Evolutionary conservation across 2,113 vertebrate genomes (phyloP).

Genomic region (Lepus timidus): DNA sequence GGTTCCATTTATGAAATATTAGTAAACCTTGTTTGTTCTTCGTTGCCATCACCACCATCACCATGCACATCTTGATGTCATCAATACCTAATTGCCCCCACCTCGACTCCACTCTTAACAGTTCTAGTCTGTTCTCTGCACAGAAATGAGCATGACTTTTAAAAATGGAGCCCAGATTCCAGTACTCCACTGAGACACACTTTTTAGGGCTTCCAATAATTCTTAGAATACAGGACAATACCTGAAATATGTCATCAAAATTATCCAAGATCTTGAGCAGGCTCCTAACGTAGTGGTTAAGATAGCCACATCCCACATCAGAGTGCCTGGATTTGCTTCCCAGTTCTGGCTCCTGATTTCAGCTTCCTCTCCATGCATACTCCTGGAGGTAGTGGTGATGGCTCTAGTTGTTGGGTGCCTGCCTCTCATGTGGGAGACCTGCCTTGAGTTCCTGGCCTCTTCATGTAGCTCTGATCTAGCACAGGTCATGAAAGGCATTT

Average conservation of each 20-base stretch:
- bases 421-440: no score
- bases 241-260: not conserved
- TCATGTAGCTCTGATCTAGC: no score
- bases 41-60: not conserved
- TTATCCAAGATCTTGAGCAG: not conserved
- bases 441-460: no score
- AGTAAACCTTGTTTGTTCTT: not conserved
- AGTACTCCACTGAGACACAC: no score
- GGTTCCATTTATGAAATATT: not conserved
- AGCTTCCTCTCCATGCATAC: no score
- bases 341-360: no score
- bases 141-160: not conserved
- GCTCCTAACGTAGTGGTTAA: no score
- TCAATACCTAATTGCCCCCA: not conserved
- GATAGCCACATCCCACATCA: no score
- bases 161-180: not conserved
- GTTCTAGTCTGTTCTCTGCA: not conserved
- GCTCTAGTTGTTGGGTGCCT: no score
- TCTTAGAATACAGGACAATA: not conserved
- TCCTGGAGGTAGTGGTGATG: no score
- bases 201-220: not conserved
- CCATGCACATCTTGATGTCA: not conserved
- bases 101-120: not conserved
- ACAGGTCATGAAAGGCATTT: no score
- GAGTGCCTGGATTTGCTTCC: no score